phyloP scores from a whole-genome alignment of 2,888 invertebrate genomes.

The Synergus japonicus region DNA sequence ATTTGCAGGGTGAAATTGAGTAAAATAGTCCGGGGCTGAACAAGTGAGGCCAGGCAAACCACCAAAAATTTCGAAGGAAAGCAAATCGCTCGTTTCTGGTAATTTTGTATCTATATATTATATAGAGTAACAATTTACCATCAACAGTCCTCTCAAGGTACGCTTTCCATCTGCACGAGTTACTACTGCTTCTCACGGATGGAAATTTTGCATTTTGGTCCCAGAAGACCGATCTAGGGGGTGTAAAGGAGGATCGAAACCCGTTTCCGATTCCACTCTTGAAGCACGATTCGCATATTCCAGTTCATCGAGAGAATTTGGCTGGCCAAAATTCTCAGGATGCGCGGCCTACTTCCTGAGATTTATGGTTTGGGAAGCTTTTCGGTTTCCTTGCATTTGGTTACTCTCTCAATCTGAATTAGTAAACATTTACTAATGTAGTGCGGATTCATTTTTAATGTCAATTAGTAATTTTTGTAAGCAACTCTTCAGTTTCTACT shows the following conservation, averaged over 20 bases:
- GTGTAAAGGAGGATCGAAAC: constrained; percentile 20
- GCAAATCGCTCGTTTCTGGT: not conserved
- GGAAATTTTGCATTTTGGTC: constrained; percentile 30
- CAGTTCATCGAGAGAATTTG: constrained; percentile 27
- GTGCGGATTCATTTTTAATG: too few species aligned
- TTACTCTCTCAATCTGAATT: not conserved
- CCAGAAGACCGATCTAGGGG: constrained; percentile 33
- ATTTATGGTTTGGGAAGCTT: constrained; percentile 10
- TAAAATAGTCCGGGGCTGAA: not conserved
- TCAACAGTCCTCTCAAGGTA: not conserved
- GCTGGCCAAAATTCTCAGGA: constrained; percentile 28
- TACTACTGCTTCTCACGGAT: constrained; percentile 10
- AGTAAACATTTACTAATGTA: too few species aligned
- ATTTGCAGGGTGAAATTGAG: not conserved
- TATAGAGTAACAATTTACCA: not conserved
- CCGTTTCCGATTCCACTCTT: constrained; percentile 13
- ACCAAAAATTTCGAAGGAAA: not conserved
- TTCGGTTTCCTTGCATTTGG: not conserved
- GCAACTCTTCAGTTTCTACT: too few species aligned
- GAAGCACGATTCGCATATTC: constrained; percentile 32
- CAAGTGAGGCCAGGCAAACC: not conserved
- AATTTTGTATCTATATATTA: not conserved
- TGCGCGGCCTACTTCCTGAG: constrained; percentile 23
- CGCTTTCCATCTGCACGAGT: not conserved
- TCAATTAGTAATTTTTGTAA: too few species aligned